A percentile compares a stretch with the other conserved stretches of the same genome.
Evolutionary conservation across 1,140 invertebrate genomes (phyloP).

Genomic region (Pogonomyrmex californicus): DNA sequence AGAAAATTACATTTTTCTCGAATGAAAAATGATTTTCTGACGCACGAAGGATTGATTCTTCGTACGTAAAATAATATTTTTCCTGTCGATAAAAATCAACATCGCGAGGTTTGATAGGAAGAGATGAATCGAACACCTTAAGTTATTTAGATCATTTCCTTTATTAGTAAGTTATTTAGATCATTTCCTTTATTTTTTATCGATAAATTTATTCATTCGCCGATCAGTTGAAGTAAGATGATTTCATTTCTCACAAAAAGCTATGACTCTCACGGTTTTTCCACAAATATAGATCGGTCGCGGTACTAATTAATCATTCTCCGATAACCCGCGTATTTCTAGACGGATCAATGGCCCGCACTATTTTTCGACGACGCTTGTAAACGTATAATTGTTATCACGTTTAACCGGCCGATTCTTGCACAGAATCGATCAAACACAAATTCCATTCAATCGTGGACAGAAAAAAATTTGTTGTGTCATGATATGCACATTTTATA

Average conservation of each 20-base stretch:
- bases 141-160: not conserved
- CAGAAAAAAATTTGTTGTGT: not conserved
- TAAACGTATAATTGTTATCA: slow-evolving; percentile 12
- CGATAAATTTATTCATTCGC: not conserved
- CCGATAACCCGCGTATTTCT: slow-evolving; percentile 27
- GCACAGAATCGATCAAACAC: not conserved
- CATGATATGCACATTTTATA: not conserved
- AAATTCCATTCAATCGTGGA: too few species aligned
- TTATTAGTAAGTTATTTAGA: not conserved
- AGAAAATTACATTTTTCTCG: not conserved
- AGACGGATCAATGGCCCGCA: slow-evolving; percentile 38
- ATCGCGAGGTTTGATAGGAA: not conserved
- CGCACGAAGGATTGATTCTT: not conserved
- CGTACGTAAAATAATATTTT: not conserved
- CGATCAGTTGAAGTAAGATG: not conserved
- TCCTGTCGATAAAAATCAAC: not conserved
- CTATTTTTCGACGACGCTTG: not conserved
- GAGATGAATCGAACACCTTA: not conserved
- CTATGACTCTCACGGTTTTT: not conserved
- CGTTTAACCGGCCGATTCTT: not conserved
- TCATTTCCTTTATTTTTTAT: not conserved
- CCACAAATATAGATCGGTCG: slow-evolving; percentile 22
- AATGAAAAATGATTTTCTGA: not conserved
- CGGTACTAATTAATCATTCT: slow-evolving; percentile 45
- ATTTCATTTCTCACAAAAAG: slow-evolving; percentile 1